These are phyloP conservation scores for Ceyx melanurus DNA, from an alignment of 2,113 vertebrate species.

Conservation along the genomic window DNA sequence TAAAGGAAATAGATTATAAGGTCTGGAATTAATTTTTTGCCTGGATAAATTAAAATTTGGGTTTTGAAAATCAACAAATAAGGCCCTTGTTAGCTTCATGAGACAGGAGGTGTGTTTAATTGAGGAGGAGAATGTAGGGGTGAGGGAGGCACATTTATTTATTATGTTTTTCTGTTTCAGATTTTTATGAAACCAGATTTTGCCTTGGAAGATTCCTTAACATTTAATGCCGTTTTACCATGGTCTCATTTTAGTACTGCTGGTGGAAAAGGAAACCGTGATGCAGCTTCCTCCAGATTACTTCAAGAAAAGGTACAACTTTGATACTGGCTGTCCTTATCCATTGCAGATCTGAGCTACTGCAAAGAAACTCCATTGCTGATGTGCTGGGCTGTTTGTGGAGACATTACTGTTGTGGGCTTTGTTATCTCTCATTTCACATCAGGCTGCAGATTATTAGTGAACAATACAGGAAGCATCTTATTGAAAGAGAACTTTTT, in stretches of 20 bases:
- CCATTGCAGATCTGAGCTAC: background rate
- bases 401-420: background rate
- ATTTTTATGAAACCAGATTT: constrained; percentile 99
- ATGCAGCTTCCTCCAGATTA: constrained; percentile 90
- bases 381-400: background rate
- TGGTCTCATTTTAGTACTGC: constrained; percentile 97
- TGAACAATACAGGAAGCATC: background rate
- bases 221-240: constrained; percentile 93
- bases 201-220: constrained; percentile 91
- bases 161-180: constrained; percentile 73
- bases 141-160: constrained; percentile 30
- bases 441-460: background rate
- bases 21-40: background rate
- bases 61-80: background rate
- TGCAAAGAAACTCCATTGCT: background rate
- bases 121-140: background rate
- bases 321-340: background rate
- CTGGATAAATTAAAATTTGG: background rate
- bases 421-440: background rate
- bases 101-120: background rate
- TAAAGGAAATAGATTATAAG: background rate
- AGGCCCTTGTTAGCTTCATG: background rate
- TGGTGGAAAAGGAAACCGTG: constrained; percentile 88
- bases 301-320: constrained; percentile 94
- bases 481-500: background rate